Evolutionary conservation across 2,888 invertebrate species (phyloP).

Genomic region (Caenorhabditis sp.): DNA sequence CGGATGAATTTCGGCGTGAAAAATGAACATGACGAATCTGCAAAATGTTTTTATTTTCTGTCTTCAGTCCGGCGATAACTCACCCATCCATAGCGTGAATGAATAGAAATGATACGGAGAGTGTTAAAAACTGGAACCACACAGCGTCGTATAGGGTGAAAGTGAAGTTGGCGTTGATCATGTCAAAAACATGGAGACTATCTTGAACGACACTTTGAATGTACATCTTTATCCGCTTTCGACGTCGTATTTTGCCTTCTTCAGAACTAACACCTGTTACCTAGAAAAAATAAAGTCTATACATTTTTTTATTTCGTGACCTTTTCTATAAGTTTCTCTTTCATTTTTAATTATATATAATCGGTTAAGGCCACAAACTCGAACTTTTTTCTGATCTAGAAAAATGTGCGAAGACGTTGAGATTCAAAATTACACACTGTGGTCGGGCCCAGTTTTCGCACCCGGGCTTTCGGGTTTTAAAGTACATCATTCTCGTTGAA

Average conservation of each 20-base stretch:
- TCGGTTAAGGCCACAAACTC: no score
- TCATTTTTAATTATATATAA: no score
- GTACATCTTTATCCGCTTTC: slow-evolving; percentile 26
- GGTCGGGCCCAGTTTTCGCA: no score
- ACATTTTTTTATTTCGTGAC: no score
- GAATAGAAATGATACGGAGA: slow-evolving; percentile 36
- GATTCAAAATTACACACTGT: no score
- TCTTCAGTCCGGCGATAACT: not conserved
- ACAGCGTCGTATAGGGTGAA: slow-evolving; percentile 27
- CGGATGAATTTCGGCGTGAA: not conserved
- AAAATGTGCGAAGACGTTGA: no score
- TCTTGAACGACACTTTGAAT: slow-evolving; percentile 40
- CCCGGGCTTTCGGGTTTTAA: no score
- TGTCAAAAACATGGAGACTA: slow-evolving; percentile 36
- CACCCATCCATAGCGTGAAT: slow-evolving; percentile 35
- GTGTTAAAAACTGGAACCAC: slow-evolving; percentile 37
- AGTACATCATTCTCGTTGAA: no score
- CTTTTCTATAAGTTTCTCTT: no score
- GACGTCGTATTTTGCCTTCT: slow-evolving; percentile 14
- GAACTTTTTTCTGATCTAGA: no score
- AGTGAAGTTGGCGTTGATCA: slow-evolving; percentile 33
- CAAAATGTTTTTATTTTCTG: not conserved
- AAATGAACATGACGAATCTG: not conserved
- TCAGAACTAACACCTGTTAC: slow-evolving; percentile 24
- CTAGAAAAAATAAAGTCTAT: not conserved